Base-by-base conservation (phyloP, 2,888 invertebrate species). In the Imbricaverruca yamaguchii region DNA sequence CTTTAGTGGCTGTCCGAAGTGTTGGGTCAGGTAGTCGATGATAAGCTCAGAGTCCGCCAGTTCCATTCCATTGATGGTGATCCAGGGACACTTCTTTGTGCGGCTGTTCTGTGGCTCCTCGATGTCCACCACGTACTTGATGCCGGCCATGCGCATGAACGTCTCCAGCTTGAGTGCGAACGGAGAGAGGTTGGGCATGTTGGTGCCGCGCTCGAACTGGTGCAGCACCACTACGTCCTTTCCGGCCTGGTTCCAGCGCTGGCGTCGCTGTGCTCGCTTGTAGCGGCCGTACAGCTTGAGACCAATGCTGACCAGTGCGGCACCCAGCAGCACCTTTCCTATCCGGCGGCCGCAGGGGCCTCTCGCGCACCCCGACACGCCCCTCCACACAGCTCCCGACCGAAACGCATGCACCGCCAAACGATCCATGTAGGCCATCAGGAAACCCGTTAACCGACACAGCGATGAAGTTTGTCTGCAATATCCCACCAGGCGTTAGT, bases 1-100 rank as follows among this genome's bases (percentile, higher is more conserved):
- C 69, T 85, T 83, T 11, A 86, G 81, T 82, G 87, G 85, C 15
- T 86, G 83, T 11, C 83, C 82, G 25, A 85, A 85, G 80, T 86
- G 85, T 77, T 85, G 84, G 81, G 85, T 86, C 61, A 88, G 84
- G 81, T 85, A 86, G 77, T 87, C 87, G 53, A 88, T 86, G 81
- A 85, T 85, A 25, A 87, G 84, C 84, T 87, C 86, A 0, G 87
- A 87, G 82, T 87, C 88, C 7, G 86, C 85, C 0, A 87, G 83
- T 0, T 85, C 84, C 61, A 83, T 81, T 0, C 87, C 87, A 82
- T 87, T 86, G 81, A 86, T 85, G n/a, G 85, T 85, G 69, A 88
- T 87, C 87, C 87, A 88, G 0, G 88, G 87, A 10, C 85, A 85
- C 83, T 87, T 87, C 4, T 86, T 1, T 39, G 39, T 86, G 81